Evolutionary conservation across 2,797 vertebrate species (phyloP).

Genomic region (Fringilla coelebs): DNA sequence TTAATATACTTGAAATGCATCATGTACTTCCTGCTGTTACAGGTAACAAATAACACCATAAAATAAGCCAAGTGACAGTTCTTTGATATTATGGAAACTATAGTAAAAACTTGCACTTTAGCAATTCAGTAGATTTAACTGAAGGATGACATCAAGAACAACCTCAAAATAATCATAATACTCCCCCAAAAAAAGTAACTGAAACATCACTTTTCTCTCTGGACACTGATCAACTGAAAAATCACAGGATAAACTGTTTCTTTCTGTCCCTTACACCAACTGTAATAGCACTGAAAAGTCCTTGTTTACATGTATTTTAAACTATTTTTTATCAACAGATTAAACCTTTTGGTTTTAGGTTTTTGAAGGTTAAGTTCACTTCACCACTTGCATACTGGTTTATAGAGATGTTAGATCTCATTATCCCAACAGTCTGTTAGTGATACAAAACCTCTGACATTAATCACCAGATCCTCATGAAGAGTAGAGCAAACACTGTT

Average conservation of each 20-base stretch:
- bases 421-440: neutral
- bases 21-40: neutral
- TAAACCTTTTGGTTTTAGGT: neutral
- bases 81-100: neutral
- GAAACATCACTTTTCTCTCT: neutral
- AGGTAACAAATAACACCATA: neutral
- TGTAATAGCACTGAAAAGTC: neutral
- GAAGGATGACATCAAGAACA: neutral
- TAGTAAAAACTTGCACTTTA: neutral
- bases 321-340: neutral
- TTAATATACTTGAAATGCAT: neutral
- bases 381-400: neutral
- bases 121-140: neutral
- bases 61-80: neutral
- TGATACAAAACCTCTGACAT: neutral
- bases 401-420: neutral
- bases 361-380: neutral
- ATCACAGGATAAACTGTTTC: neutral
- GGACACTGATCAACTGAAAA: neutral
- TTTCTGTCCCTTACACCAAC: neutral
- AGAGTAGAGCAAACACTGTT: accelerated
- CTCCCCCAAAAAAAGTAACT: neutral
- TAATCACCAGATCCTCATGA: neutral
- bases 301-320: neutral
- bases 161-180: neutral